Evolutionary conservation across 1,140 invertebrate species (phyloP).

Genomic region (Megalonaias nervosa): DNA sequence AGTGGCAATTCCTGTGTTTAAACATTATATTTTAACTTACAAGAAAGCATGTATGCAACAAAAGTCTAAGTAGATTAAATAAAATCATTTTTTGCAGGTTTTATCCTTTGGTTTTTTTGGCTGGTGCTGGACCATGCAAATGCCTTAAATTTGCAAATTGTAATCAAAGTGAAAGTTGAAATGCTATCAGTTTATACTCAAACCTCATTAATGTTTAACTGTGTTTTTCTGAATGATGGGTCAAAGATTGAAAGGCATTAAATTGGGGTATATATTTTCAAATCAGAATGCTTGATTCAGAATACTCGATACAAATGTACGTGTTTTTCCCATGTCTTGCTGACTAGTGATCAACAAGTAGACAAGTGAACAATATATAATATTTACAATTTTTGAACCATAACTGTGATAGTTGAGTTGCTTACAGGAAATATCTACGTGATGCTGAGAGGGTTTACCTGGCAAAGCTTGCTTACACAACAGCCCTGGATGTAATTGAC

Average conservation of each 20-base stretch:
- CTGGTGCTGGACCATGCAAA: too few species aligned
- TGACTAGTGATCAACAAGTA: not conserved
- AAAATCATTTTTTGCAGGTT: too few species aligned
- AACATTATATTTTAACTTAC: too few species aligned
- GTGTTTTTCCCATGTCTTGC: not conserved
- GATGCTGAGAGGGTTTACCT: constrained; percentile 85
- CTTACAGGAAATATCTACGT: constrained; percentile 81
- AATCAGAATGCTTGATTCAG: not conserved
- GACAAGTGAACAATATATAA: not conserved
- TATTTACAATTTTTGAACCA: not conserved
- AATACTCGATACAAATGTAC: not conserved
- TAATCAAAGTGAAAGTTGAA: too few species aligned
- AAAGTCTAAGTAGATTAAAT: too few species aligned
- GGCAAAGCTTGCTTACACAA: constrained; percentile 79
- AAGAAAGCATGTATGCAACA: too few species aligned
- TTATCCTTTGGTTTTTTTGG: too few species aligned
- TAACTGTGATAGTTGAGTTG: constrained; percentile 38
- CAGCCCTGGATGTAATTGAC: constrained; percentile 50
- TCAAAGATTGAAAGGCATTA: not conserved
- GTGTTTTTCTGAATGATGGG: not conserved
- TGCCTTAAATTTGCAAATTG: too few species aligned
- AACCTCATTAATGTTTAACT: not conserved
- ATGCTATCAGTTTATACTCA: too few species aligned
- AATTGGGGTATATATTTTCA: not conserved
- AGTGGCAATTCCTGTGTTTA: too few species aligned